Evolutionary conservation across 2,797 vertebrate genomes (phyloP).

Genomic region (Ptychobarbus kaznakovi): DNA sequence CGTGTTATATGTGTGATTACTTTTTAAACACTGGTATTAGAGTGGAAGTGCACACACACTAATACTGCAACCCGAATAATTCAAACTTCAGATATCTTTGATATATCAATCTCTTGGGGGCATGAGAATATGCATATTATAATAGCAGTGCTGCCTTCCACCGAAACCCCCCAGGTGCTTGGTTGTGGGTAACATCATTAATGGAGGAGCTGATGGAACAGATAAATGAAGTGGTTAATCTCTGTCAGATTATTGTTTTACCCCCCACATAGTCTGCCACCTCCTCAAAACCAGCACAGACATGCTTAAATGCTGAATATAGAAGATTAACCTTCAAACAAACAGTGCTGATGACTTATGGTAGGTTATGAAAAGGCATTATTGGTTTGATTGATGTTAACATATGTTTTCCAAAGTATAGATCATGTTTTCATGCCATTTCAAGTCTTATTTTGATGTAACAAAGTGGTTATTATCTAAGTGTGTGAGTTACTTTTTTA

Average conservation of each 20-base stretch:
- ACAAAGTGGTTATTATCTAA: no score
- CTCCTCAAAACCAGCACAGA: constrained; percentile 26
- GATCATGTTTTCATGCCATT: no score
- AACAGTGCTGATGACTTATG: not conserved
- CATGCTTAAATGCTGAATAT: constrained; percentile 21
- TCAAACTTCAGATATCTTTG: constrained; percentile 58
- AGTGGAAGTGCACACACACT: constrained; percentile 67
- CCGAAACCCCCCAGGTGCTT: constrained; percentile 20
- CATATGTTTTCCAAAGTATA: not conserved
- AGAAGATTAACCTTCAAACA: not conserved
- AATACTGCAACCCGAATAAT: constrained; percentile 65
- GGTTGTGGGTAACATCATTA: constrained; percentile 68
- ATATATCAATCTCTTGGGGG: constrained; percentile 49
- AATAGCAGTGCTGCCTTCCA: constrained; percentile 50
- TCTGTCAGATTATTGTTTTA: constrained; percentile 72
- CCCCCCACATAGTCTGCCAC: constrained; percentile 59
- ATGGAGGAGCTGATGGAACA: constrained; percentile 64
- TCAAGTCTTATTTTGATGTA: no score
- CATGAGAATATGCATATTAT: constrained; percentile 55
- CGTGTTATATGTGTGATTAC: constrained; percentile 84
- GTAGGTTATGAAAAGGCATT: not conserved
- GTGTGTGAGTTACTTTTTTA: no score
- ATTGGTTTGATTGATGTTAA: no score
- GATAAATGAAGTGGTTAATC: constrained; percentile 70
- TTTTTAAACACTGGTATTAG: constrained; percentile 83